Evolutionary conservation across 2,888 invertebrate genomes (phyloP), one percentile per base, ranked within the genome.

Genomic region (Zaprionus obscuricornis): DNA sequence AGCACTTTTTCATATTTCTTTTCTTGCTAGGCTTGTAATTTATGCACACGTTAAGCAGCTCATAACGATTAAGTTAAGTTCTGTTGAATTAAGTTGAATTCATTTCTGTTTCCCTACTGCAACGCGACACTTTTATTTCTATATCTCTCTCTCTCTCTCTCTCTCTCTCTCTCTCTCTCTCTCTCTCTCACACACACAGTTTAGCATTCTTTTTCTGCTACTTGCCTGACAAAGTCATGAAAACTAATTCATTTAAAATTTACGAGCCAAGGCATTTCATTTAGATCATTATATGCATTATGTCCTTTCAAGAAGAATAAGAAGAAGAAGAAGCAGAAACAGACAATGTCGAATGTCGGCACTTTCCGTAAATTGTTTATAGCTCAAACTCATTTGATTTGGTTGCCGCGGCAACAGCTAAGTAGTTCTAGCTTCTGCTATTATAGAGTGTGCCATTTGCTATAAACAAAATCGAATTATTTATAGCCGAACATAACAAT

Each of bases 221-320:
- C 27, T n/a, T 2, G 27, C 1, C 8, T 11, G n/a, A 27, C 3
- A 3, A 10, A 36, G 57, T 42, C 60, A 77, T 85, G 78, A 82
- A 84, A 85, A 69, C 74, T 82, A 77, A 82, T 78, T 85, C 78
- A 82, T 78, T 77, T 85, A 66, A 85, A 62, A 82, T 85, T 65
- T 70, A 85, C 69, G 83, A 82, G 66, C 43, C 58, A 22, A 6
- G 43, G 57, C 52, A 66, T 66, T 82, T 69, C 64, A 65, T 83
- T 65, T 60, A 47, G 78, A 77, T 69, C 69, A 49, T 59, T 62
- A 55, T 50, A 31, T 66, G 40, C 40, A 63, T 52, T 63, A 43
- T 13, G n/a, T 13, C 34, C 31, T 43, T 14, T 52, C 52, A 27
- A 33, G 37, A 29, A 65, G 34, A 22, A 22, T 36, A 7, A 11